Evolutionary conservation across 2,797 vertebrate species (phyloP).

Genomic region (Etheostoma nigrum): DNA sequence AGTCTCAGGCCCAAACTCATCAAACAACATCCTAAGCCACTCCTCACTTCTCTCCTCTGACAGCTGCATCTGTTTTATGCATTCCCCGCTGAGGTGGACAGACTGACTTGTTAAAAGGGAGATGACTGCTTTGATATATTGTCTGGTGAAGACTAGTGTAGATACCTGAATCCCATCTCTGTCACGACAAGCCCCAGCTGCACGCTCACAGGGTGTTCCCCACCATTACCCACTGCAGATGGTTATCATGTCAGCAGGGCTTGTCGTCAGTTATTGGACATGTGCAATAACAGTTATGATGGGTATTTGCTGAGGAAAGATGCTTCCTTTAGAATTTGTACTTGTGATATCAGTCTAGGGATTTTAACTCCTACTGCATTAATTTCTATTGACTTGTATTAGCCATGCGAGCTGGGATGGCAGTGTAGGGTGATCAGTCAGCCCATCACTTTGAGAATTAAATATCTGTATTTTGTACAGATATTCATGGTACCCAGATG

Average conservation of each 20-base stretch:
- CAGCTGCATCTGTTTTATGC: conserved; percentile 79
- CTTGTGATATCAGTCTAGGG: not conserved
- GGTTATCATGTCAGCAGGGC: conserved; percentile 48
- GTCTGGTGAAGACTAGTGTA: conserved; percentile 58
- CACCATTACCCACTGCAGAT: conserved; percentile 46
- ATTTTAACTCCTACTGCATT: not conserved
- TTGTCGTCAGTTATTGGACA: conserved; percentile 11
- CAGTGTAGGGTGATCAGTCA: not conserved
- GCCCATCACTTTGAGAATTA: too few species aligned
- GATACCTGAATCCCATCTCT: conserved; percentile 58
- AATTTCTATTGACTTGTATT: not conserved
- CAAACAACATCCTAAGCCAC: conserved; percentile 55
- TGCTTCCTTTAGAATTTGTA: conserved; percentile 18
- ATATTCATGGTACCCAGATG: too few species aligned
- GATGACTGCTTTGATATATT: conserved; percentile 75
- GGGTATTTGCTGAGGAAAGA: conserved; percentile 15
- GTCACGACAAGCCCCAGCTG: conserved; percentile 60
- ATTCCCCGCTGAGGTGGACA: conserved; percentile 64
- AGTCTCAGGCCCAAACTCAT: conserved; percentile 53
- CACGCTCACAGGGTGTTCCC: conserved; percentile 49
- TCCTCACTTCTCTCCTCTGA: conserved; percentile 59
- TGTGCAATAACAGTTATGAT: conserved; percentile 26
- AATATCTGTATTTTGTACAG: too few species aligned
- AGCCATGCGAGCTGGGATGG: not conserved
- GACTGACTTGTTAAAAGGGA: conserved; percentile 72